Base-by-base conservation (phyloP, 1,140 invertebrate genomes). In the Tetraneura akinire region DNA sequence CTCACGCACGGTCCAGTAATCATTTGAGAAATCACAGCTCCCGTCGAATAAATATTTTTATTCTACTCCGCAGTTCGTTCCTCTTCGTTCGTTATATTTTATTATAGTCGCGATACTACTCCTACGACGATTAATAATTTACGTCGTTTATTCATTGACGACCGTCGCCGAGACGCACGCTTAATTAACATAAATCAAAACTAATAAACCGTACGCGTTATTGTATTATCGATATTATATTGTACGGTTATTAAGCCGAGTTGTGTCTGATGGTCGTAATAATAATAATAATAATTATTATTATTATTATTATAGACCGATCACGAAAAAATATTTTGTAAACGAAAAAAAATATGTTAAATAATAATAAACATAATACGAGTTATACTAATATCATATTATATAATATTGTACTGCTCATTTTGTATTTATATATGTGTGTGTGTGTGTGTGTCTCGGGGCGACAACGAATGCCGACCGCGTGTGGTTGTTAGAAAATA, bases 111-210 rank as follows among this genome's bases (percentile, higher is more conserved):
- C 66, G 4, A 13, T 45, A 23, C 3, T 57, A 9, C 29, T n/a
- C n/a, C 18, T 14, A 18, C 29, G 29, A 29, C 60, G 26, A 32
- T 29, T 6, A 32, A 26, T 16, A 16, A 32, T 10, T 62, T n/a
- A 62, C 45, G 45, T 10, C 13, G 9, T 1, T 14, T 1, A 1
- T 10, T 47, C 45, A 47, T 47, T 18, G 62, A n/a, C 32, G 62
- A n/a, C 45, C 21, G 1, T 71, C 26, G 68, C 37, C 45, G 53
- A 1, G 21, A 18, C 53, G 21, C 23, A 21, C 32, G n/a, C 37
- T 49, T 18, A 71, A 71, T 71, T 49, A 71, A 71, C 68, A 71
- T 49, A 71, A 71, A 71, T 71, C 68, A 49, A 71, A 71, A 71
- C 68, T 18, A 71, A 71, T 71, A 29, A 26, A 71, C 45, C 0